A percentile compares a stretch with the other conserved stretches of the same genome.
Evolutionary conservation across 1,140 invertebrate species (phyloP).

Genomic region (Eueides isabella): DNA sequence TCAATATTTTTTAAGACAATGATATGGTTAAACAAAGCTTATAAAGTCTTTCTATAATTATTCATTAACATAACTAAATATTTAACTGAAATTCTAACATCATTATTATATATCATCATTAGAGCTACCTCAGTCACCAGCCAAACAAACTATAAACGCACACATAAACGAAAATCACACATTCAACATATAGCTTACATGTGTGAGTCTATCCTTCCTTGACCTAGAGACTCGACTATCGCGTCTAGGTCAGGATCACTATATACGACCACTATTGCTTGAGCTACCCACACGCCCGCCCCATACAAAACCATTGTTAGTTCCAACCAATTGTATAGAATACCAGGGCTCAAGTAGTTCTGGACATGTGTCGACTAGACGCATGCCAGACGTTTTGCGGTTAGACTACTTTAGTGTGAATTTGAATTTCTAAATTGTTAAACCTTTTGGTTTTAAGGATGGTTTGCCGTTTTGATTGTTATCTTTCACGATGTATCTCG

Average conservation of each 20-base stretch:
- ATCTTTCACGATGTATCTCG: background rate
- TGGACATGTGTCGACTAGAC: conserved; percentile 71
- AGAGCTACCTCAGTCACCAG: background rate
- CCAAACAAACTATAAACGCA: background rate
- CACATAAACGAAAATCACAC: background rate
- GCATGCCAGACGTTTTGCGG: conserved; percentile 66
- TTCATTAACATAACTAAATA: no score
- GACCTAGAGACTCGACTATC: conserved; percentile 76
- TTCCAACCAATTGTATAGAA: conserved; percentile 45
- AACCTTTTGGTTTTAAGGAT: conserved; percentile 17
- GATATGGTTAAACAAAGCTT: no score
- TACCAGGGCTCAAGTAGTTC: conserved; percentile 44
- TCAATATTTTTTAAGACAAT: no score
- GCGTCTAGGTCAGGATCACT: conserved; percentile 78
- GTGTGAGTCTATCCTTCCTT: conserved; percentile 79
- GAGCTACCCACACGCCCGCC: conserved; percentile 44
- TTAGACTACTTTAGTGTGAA: conserved; percentile 34
- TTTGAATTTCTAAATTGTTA: conserved; percentile 45
- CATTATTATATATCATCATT: background rate
- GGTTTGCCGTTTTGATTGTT: background rate
- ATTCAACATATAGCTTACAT: conserved; percentile 32
- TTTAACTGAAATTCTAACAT: background rate
- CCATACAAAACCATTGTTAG: conserved; percentile 22
- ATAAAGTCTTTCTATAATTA: background rate
- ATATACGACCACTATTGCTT: conserved; percentile 53